Base-by-base conservation (phyloP, 2,888 invertebrate genomes). In the Amblyjoppa fuscipennis region DNA sequence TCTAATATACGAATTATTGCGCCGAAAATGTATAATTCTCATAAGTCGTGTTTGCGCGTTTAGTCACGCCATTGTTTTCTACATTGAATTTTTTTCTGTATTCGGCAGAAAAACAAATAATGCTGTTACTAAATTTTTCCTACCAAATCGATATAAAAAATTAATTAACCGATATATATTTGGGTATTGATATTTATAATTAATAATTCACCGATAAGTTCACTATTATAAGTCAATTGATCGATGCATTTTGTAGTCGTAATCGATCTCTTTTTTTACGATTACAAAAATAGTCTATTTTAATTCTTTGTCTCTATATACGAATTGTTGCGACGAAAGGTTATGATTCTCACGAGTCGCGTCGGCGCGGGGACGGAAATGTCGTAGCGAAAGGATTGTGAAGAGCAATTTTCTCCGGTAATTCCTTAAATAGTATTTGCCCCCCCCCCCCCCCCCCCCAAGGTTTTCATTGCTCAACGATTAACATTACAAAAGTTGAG, bases 401-500 rank as follows among this genome's bases (percentile, higher is more conserved):
- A 28, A 64, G 16, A 64, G 31, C 16, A 31, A 64, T 31, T 64
- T 64, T 64, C 5, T 28, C 16, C 16, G 16, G 34, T 16, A 34
- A 34, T 31, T 11, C 31, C 31, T 64, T 41, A 25, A 49, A 56
- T 31, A 74, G 45, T 16, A 80, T 41, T 11, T 41, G 45, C 41
- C 5, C 51, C 53, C 9, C 53, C 5, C 51, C 41, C 5, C 51
- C 53, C 9, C 53, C 5, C 51, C 53, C 9, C 53, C 73, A 16
- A 56, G 41, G 38, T 66, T 53, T 16, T 51, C 11, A 71, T 80
- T 80, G 51, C 80, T 41, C 34, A 66, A 80, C 66, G 66, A 80
- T 80, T 80, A 73, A 79, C 56, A 71, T 31, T 51, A 66, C 53
- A n/a, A 70, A 13, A 9, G 76, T 84, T 80, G 76, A 41, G 80